A percentile compares a stretch with the other conserved stretches of the same genome.
Evolutionary conservation across 2,113 vertebrate species (phyloP).

Genomic region (Rallus limicola): DNA sequence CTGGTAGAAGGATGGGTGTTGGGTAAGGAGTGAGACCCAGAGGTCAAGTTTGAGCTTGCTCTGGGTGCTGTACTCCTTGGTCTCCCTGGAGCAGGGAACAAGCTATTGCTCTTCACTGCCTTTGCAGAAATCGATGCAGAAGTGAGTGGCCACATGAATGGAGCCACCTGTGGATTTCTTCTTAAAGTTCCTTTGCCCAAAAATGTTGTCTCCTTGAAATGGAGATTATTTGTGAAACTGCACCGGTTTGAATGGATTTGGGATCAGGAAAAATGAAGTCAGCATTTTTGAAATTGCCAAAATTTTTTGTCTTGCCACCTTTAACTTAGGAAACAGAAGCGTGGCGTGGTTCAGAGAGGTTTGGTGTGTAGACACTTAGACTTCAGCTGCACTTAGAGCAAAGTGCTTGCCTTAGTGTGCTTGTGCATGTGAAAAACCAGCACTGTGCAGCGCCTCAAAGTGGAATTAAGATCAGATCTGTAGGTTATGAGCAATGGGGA

Average conservation of each 20-base stretch:
- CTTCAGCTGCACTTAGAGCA: fast-evolving
- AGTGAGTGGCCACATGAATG: not conserved
- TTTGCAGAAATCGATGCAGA: not conserved
- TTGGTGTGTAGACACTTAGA: not conserved
- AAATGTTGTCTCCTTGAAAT: not conserved
- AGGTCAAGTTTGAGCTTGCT: constrained; percentile 18
- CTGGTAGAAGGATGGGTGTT: not conserved
- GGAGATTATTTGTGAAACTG: not conserved
- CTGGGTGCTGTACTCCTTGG: not conserved
- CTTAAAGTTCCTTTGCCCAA: not conserved
- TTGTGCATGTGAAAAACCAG: not conserved
- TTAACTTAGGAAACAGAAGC: not conserved
- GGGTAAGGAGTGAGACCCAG: not conserved
- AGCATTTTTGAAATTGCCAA: not conserved
- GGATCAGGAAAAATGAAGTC: not conserved
- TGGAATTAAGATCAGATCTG: too few species aligned
- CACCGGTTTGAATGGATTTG: fast-evolving
- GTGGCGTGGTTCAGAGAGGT: fast-evolving
- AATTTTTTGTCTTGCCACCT: not conserved
- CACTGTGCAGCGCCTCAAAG: not conserved
- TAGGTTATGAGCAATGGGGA: not conserved
- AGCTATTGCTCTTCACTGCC: not conserved
- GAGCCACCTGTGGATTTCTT: not conserved
- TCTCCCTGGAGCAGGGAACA: not conserved
- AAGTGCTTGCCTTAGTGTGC: not conserved